Evolutionary conservation across 2,797 vertebrate genomes (phyloP), one percentile per base, ranked within the genome.

Genomic region (Enteromius fasciolatus): DNA sequence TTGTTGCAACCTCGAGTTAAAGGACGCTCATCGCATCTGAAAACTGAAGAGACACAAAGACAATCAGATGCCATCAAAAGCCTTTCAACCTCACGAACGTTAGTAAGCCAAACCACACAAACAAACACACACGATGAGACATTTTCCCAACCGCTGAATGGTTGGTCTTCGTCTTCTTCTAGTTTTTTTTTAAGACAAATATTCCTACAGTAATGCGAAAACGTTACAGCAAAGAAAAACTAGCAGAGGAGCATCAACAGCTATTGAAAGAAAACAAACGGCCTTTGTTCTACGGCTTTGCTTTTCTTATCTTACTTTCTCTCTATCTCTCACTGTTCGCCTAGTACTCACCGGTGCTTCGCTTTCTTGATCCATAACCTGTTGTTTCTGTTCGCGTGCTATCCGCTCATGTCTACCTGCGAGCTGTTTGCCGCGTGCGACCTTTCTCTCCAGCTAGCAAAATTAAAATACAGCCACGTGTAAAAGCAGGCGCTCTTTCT

Each of bases 311-410:
- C 54, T 7, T 52, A n/a, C 28, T 74, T 81, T 72, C 18, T 66
- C 48, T 28, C 18, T n/a, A 64, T 4, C 44, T 84, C 83, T 87
- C 17, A 14, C 31, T 4, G 52, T 83, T 28, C 61, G 14, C 77
- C 61, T 28, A 31, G 52, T 33, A 85, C 86, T 76, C 77, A 52
- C 83, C 79, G 39, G 80, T 72, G 33, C 64, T 69, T 59, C 61
- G 59, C 70, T 83, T 83, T 75, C 54, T 84, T 68, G 50, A 25
- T 54, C 57, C 76, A 86, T 76, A 76, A 85, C 87, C 89, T 88
- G 85, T 80, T 78, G 52, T 68, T 85, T 84, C 87, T 54, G 82
- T 80, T 85, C 83, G 78, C 76, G 83, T 33, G 28, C 69, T 78
- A 57, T 31, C 67, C 39, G 39, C 23, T 68, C 41, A 68, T 33